Conservation (phyloP, 2,888 invertebrate species). For the Parnassius orleans region DNA sequence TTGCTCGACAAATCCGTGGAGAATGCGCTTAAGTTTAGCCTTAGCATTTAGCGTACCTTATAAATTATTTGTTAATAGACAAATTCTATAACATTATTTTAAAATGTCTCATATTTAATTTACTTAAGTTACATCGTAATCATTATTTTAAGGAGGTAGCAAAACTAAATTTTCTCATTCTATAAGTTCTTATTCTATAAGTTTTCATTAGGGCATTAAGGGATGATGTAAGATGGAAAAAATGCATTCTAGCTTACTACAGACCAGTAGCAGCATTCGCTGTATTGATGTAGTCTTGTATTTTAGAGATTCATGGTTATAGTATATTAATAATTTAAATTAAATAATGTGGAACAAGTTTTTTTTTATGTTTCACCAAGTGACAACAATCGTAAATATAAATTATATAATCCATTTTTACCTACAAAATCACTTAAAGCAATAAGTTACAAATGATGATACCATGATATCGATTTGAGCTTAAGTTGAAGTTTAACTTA, state of each 20-base stretch:
- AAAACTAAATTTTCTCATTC: conserved; percentile 78
- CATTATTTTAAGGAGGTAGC: conserved; percentile 64
- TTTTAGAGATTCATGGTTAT: conserved; percentile 49
- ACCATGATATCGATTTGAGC: conserved; percentile 31
- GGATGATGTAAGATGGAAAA: conserved; percentile 40
- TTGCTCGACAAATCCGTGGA: conserved; percentile 97
- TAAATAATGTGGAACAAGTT: too few relatives aligned
- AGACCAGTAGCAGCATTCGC: conserved; percentile 31
- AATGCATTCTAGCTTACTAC: conserved; percentile 18
- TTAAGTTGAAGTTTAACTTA: conserved; percentile 43
- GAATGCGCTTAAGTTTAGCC: conserved; percentile 90
- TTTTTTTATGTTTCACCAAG: too few relatives aligned
- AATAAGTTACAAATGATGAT: conserved; percentile 36
- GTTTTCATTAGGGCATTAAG: too few relatives aligned
- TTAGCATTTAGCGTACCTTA: conserved; percentile 49
- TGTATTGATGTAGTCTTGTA: conserved; percentile 36
- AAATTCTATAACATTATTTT: conserved; percentile 59
- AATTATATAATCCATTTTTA: conserved; percentile 29
- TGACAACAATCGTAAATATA: too few relatives aligned
- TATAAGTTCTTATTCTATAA: conserved; percentile 52
- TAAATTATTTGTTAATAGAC: conserved; percentile 73
- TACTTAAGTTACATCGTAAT: conserved; percentile 52
- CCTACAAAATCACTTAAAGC: conserved; percentile 40
- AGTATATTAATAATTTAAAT: conserved; percentile 32
- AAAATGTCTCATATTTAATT: conserved; percentile 56